Conservation (phyloP, 2,797 vertebrate species). For the Podargus strigoides region DNA sequence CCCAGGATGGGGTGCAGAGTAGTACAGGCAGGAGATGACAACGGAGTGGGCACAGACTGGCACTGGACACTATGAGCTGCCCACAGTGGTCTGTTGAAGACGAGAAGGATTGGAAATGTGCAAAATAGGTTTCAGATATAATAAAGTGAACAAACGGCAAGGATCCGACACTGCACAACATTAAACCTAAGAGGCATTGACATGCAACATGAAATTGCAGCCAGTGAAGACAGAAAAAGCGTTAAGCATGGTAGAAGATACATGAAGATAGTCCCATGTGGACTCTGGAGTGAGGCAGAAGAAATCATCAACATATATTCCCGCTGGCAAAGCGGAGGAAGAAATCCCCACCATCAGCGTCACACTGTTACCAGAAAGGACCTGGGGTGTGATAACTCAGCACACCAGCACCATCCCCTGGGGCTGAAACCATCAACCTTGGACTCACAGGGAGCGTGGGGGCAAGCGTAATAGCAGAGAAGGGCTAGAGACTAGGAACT, state of each 20-base stretch:
- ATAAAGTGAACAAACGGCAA: background rate
- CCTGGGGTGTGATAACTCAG: background rate
- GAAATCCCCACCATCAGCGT: background rate
- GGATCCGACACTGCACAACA: background rate
- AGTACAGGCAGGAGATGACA: background rate
- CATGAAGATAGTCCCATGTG: background rate
- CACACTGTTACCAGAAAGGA: background rate
- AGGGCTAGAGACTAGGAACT: background rate
- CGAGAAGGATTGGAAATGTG: background rate
- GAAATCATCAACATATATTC: background rate
- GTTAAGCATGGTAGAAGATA: background rate
- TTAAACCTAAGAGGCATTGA: background rate
- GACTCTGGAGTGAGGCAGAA: background rate
- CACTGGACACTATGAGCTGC: background rate
- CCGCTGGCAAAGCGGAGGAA: background rate
- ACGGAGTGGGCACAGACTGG: accelerated
- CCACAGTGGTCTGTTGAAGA: background rate
- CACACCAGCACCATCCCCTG: background rate
- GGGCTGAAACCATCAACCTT: background rate
- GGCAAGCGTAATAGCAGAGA: background rate
- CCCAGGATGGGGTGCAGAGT: background rate
- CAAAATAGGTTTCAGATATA: background rate
- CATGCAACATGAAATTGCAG: background rate
- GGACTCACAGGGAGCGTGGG: accelerated
- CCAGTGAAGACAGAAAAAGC: background rate